phyloP scores from a whole-genome alignment of 2,888 invertebrate species.

The Chydorus sphaericus region DNA sequence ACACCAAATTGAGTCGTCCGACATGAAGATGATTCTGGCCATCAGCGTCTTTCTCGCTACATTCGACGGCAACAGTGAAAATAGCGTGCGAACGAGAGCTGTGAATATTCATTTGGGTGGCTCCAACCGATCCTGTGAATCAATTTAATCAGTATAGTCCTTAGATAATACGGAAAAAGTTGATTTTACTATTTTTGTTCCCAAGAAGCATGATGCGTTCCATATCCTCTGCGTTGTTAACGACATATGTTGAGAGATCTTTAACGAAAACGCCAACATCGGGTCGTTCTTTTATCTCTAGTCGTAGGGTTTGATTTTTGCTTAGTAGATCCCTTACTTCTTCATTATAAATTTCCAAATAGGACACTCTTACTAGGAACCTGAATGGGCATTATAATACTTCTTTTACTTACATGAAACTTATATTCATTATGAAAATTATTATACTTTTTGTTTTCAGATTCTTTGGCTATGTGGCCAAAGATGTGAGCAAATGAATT shows the following conservation, averaged over 20 bases:
- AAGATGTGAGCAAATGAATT: slow-evolving; percentile 99
- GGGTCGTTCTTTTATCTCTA: slow-evolving; percentile 88
- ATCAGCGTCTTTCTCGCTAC: slow-evolving; percentile 66
- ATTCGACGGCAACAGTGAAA: slow-evolving; percentile 94
- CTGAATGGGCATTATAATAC: slow-evolving; percentile 32
- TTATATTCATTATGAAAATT: slow-evolving; percentile 4
- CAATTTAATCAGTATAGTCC: slow-evolving; percentile 19
- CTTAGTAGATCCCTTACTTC: slow-evolving; percentile 89
- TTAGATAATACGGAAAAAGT: slow-evolving; percentile 14
- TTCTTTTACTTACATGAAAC: background rate
- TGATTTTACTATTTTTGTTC: slow-evolving; percentile 69
- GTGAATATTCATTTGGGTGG: slow-evolving; percentile 94
- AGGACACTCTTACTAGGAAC: slow-evolving; percentile 92
- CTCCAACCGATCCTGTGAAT: slow-evolving; percentile 51
- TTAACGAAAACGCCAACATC: slow-evolving; percentile 97
- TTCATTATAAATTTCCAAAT: slow-evolving; percentile 98
- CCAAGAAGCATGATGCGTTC: slow-evolving; percentile 90
- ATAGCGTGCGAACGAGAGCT: slow-evolving; percentile 96
- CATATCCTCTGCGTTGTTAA: slow-evolving; percentile 89
- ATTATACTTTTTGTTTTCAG: slow-evolving; percentile 67
- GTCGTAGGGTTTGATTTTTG: slow-evolving; percentile 64
- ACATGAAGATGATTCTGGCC: slow-evolving; percentile 78
- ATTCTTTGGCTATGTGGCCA: slow-evolving; percentile 88
- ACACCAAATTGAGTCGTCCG: slow-evolving; percentile 94
- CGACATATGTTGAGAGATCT: slow-evolving; percentile 92